A percentile compares a stretch with the other conserved stretches of the same genome.
Conservation (phyloP, 2,888 invertebrate genomes). For the Aphelenchoides bicaudatus region DNA sequence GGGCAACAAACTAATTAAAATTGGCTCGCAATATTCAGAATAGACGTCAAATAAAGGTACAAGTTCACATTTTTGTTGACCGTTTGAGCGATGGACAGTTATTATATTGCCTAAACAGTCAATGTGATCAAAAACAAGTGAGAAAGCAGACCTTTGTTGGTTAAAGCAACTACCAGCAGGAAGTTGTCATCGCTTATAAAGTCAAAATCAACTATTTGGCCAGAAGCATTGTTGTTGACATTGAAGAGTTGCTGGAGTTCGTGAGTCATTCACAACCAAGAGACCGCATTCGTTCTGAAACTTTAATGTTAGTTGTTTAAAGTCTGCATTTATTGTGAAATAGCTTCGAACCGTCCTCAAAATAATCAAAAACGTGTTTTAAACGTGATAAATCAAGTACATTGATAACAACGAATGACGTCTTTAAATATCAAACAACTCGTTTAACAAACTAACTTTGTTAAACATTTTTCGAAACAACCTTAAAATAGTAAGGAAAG, state of each 20-base stretch:
- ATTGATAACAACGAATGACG: too few species aligned
- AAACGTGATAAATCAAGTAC: too few species aligned
- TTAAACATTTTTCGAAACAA: too few species aligned
- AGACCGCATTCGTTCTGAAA: too few species aligned
- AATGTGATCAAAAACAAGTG: too few species aligned
- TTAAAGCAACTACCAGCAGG: conserved; percentile 43
- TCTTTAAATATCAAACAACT: too few species aligned
- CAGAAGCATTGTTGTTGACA: neutral
- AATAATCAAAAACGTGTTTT: too few species aligned
- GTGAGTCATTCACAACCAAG: conserved; percentile 8
- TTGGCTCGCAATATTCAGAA: conserved; percentile 24
- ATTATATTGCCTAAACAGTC: conserved; percentile 22
- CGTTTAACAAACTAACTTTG: too few species aligned
- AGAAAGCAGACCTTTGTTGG: conserved; percentile 44
- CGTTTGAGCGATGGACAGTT: neutral
- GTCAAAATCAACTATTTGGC: conserved; percentile 21
- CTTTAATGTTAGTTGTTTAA: too few species aligned
- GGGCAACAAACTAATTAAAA: conserved; percentile 35
- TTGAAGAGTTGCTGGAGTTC: conserved; percentile 13
- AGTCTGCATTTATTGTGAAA: too few species aligned
- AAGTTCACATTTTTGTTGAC: conserved; percentile 17
- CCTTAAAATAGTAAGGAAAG: too few species aligned
- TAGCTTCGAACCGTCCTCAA: too few species aligned
- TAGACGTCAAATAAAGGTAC: conserved; percentile 26
- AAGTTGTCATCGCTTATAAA: conserved; percentile 46